Conservation (phyloP, 2,888 invertebrate genomes). For the Tetranychus piercei region DNA sequence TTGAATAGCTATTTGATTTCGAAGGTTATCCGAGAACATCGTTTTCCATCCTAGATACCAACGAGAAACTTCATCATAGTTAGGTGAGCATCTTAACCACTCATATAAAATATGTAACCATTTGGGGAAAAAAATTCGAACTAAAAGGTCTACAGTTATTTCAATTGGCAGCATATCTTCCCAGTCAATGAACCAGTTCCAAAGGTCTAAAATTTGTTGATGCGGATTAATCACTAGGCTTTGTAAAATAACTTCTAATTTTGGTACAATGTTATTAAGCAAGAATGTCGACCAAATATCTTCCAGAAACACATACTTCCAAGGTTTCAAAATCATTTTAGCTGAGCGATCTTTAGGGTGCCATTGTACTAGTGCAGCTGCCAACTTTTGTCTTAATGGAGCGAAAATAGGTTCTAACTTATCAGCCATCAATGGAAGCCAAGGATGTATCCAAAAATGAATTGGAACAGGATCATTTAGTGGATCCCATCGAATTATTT, state of each 20-base stretch:
- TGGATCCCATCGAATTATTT: slow-evolving; percentile 84
- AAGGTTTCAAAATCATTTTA: slow-evolving; percentile 70
- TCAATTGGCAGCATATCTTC: slow-evolving; percentile 57
- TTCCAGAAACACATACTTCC: slow-evolving; percentile 57
- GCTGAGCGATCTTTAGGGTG: slow-evolving; percentile 87
- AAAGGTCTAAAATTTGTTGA: slow-evolving; percentile 58
- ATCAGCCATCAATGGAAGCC: slow-evolving; percentile 62
- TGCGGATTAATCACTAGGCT: slow-evolving; percentile 51
- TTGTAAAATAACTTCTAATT: slow-evolving; percentile 49
- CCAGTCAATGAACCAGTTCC: slow-evolving; percentile 93
- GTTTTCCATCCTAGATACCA: slow-evolving; percentile 56
- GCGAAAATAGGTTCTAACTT: slow-evolving; percentile 51
- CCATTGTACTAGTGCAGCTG: slow-evolving; percentile 75
- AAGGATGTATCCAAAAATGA: slow-evolving; percentile 91
- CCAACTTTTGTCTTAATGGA: slow-evolving; percentile 73
- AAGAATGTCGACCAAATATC: slow-evolving; percentile 61
- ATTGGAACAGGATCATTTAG: slow-evolving; percentile 81
- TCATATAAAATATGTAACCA: slow-evolving; percentile 50
- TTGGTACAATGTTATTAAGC: slow-evolving; percentile 68
- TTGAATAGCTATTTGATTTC: slow-evolving; percentile 41
- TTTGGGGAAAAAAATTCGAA: slow-evolving; percentile 76
- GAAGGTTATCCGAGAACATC: slow-evolving; percentile 37
- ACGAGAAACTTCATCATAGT: slow-evolving; percentile 69
- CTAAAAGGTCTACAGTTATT: slow-evolving; percentile 57
- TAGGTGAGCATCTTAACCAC: slow-evolving; percentile 78